phyloP scores from a whole-genome alignment of 2,797 vertebrate species.

The Ceyx erithaca region DNA sequence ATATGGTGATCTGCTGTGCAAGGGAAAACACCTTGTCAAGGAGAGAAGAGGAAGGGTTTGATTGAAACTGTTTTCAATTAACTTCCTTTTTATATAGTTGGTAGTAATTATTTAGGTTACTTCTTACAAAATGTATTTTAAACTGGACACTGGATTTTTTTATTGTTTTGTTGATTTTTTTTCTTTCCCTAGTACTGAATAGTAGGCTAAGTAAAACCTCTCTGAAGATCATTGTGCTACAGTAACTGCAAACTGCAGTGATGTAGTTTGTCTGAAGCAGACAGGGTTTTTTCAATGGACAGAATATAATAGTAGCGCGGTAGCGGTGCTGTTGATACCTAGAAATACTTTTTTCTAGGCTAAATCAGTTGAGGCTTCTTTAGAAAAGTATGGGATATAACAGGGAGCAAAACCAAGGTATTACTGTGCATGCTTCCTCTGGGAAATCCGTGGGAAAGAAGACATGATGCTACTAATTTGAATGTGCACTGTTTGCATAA shows the following conservation, averaged over 20 bases:
- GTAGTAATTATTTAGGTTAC: background rate
- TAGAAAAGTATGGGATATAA: background rate
- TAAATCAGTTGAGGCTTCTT: background rate
- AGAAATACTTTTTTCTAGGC: background rate
- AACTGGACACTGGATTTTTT: background rate
- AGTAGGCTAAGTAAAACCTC: background rate
- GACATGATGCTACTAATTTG: constrained; percentile 19
- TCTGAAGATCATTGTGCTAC: background rate
- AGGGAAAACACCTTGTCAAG: background rate
- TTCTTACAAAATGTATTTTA: background rate
- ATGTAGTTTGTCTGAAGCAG: background rate
- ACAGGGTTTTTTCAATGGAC: background rate
- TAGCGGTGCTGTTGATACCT: background rate
- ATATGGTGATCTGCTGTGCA: background rate
- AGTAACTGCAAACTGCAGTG: background rate
- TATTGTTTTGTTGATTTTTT: background rate
- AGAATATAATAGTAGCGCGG: background rate
- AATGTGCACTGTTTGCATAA: constrained; percentile 48
- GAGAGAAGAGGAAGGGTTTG: background rate
- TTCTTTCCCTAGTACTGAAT: background rate
- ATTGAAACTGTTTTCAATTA: background rate
- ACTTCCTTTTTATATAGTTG: background rate
- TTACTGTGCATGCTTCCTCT: background rate
- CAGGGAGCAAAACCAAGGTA: background rate
- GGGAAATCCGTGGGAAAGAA: constrained; percentile 52